A percentile compares a stretch with the other conserved stretches of the same genome.
These are phyloP conservation scores for Calephelis nemesis DNA, from an alignment of 1,140 invertebrate species.

Conservation along the genomic window DNA sequence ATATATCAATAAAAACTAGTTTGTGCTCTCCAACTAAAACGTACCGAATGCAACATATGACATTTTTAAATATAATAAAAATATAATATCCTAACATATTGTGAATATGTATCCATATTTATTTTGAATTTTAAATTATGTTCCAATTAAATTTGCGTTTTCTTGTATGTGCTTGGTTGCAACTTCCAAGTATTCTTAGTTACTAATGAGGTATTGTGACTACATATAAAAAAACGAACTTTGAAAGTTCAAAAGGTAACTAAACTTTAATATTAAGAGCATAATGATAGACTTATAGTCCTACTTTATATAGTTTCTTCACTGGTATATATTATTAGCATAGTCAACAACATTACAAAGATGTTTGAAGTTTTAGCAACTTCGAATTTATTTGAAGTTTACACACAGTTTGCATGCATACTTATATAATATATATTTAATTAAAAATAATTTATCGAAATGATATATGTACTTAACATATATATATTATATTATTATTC, in stretches of 20 bases:
- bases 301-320: conserved; percentile 59
- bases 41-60: conserved; percentile 1
- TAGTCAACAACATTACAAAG: conserved; percentile 53
- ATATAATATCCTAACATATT: conserved; percentile 7
- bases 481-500: too few relatives aligned
- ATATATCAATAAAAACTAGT: conserved; percentile 31
- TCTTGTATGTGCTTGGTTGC: not conserved
- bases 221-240: conserved; percentile 66
- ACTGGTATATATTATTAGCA: conserved; percentile 65
- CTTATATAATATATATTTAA: too few relatives aligned
- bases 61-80: conserved; percentile 5
- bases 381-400: not conserved
- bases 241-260: conserved; percentile 75
- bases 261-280: conserved; percentile 65
- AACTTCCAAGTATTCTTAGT: conserved; percentile 31
- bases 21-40: conserved; percentile 17
- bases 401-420: not conserved
- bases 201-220: conserved; percentile 69
- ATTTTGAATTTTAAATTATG: conserved; percentile 8
- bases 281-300: conserved; percentile 70
- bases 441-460: too few relatives aligned
- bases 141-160: not conserved
- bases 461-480: too few relatives aligned
- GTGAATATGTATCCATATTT: not conserved
- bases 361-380: conserved; percentile 7